These are phyloP conservation scores for Xylophagus ater DNA, from an alignment of 2,888 invertebrate species.

Conservation along the genomic window DNA sequence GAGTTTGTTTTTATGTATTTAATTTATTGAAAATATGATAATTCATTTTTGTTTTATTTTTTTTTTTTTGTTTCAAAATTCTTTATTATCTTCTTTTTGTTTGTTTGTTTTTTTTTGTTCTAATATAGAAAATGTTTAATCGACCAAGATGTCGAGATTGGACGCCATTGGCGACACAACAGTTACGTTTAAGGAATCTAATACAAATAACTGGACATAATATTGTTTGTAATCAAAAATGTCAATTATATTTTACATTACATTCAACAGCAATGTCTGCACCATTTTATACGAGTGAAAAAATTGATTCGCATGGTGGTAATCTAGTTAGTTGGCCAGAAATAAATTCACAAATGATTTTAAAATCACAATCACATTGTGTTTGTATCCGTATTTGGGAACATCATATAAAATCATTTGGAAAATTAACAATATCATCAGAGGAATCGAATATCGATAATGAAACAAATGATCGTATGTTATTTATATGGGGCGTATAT, in stretches of 20 bases:
- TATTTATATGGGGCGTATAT: constrained; percentile 76
- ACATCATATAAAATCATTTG: too few species aligned
- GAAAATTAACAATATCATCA: too few species aligned
- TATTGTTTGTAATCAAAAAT: constrained; percentile 32
- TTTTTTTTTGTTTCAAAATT: too few species aligned
- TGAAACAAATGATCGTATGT: constrained; percentile 43
- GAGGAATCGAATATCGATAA: constrained; percentile 8
- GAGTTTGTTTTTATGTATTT: too few species aligned
- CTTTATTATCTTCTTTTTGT: too few species aligned
- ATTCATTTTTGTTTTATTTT: too few species aligned
- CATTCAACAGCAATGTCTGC: constrained; percentile 72
- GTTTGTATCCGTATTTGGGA: constrained; percentile 37
- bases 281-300: constrained; percentile 75
- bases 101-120: background rate
- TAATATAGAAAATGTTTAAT: constrained; percentile 41
- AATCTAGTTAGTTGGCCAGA: constrained; percentile 73
- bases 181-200: constrained; percentile 68
- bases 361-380: constrained; percentile 40
- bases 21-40: too few species aligned
- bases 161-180: constrained; percentile 74
- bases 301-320: constrained; percentile 51
- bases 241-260: constrained; percentile 65
- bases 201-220: constrained; percentile 62
- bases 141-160: constrained; percentile 64
- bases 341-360: constrained; percentile 53